phyloP scores from a whole-genome alignment of 2,113 vertebrate genomes.

The Laticauda colubrina region DNA sequence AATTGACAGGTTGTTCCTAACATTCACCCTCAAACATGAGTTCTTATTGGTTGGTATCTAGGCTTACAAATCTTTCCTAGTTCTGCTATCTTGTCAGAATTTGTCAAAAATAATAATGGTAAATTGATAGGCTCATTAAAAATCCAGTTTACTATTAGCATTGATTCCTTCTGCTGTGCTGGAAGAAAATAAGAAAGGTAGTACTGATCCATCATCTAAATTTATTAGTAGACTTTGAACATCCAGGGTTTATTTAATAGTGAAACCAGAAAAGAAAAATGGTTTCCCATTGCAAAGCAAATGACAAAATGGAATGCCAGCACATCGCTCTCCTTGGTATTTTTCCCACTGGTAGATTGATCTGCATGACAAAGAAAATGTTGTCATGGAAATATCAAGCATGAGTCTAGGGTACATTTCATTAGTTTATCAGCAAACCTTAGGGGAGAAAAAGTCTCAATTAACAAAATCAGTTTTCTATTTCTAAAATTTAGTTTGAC shows the following conservation, averaged over 20 bases:
- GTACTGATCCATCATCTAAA: conserved; percentile 7
- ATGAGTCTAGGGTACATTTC: neutral
- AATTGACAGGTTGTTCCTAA: conserved; percentile 1
- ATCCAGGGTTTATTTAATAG: conserved; percentile 17
- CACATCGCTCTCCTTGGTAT: neutral
- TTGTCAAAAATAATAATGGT: neutral
- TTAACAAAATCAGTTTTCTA: neutral
- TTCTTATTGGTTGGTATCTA: conserved; percentile 10
- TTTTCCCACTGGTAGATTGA: neutral
- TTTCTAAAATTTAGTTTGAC: neutral
- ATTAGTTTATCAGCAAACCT: neutral
- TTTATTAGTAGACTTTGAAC: conserved; percentile 33
- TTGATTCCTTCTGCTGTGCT: conserved; percentile 12
- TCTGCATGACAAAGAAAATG: neutral
- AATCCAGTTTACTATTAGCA: neutral
- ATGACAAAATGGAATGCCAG: neutral
- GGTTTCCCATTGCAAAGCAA: neutral
- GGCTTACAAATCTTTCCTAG: neutral
- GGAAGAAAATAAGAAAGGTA: conserved; percentile 5
- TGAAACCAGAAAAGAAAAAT: conserved; percentile 15
- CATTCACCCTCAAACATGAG: neutral
- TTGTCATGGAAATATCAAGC: neutral
- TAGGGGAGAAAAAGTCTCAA: neutral
- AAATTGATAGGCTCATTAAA: neutral
- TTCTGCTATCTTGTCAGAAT: neutral